Base-by-base conservation (phyloP, 2,797 vertebrate species). In the Columba guinea region DNA sequence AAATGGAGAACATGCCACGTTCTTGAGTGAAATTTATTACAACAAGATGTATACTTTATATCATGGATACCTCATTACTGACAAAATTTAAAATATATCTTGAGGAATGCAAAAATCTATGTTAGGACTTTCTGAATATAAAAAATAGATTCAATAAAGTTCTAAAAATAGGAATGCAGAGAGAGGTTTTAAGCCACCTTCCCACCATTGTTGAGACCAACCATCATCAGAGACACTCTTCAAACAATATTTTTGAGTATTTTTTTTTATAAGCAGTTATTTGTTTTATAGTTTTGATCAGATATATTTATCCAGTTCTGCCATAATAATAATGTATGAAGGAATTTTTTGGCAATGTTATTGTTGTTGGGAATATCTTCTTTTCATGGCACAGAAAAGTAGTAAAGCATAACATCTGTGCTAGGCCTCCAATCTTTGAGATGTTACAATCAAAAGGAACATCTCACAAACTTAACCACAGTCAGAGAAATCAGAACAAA, bases 221-320 rank as follows among this genome's bases (percentile, higher is more conserved):
- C 3, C 1, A 4, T 18, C 7, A 86, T 9, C 6, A 60, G 34
- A 83, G 7, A n/a, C 1, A 5, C 2, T 20, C 4, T 62, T 53
- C 10, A 77, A 62, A 12, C 8, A 75, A 34, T 46, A n/a, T 17
- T 80, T 80, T 35, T 62, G 6, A 62, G 56, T 14, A 34, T 13
- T 3, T 41, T 44, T 56, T 44, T 3, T 24, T 17, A 41, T 70
- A 78, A 52, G 1, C 5, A 30, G 3, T 56, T 14, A 21, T 24
- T 58, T 35, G 1, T 34, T 82, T 34, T 41, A 34, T 11, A 28
- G 9, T 37, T 92, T 60, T 65, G 15, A 73, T 63, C 14, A 46
- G 3, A 11, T 75, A 3, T 67, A 21, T 62, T 70, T 63, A 37
- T 59, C 10, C 11, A 74, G 4, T 70, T 81, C 48, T 75, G 27